Base-by-base conservation (phyloP, 2,797 vertebrate genomes). In the Enteromius fasciolatus region DNA sequence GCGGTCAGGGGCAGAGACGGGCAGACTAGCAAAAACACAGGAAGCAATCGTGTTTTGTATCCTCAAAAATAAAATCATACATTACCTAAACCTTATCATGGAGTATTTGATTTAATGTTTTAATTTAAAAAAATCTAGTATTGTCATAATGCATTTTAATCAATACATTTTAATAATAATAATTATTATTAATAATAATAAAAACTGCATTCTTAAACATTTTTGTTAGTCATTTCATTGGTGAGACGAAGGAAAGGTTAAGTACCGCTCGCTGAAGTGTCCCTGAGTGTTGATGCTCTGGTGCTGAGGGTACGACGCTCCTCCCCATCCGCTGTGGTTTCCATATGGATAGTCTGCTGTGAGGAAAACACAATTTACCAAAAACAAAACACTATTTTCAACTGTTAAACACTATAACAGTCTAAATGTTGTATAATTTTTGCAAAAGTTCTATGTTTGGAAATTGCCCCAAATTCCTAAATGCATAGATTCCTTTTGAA, bases 201-300 rank as follows among this genome's bases (percentile, higher is more conserved):
- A 61, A 59, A 25, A 25, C 0, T 5, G 5, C 12, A 25, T 14
- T 59, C 54, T 14, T 11, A 25, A 25, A 61, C 57, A 61, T 61
- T 6, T 28, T 17, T 31, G 59, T 31, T 63, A 28, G 57, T 28
- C 57, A 15, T 59, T 25, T 25, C 54, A 23, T 23, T 59, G 10
- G 10, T 2, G n/a, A 59, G 54, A 59, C 12, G 10, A 44, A 44
- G 11, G 54, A 31, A 31, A 4, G 5, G 46, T 63, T 36, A 23
- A 91, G 74, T 90, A 99, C 98, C 98, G 96, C 87, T 99, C 97
- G 88, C 41, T 96, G 88, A 98, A 96, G 91, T 97, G 97, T 95
- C 97, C 97, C 95, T 98, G 96, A 97, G 98, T 95, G 92, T 97
- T 91, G 89, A 96, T 87, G 90, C 93, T 94, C 90, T 95, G 96